Percentiles rank a stretch among this genome's conserved stretches.
phyloP scores from a whole-genome alignment of 2,797 vertebrate genomes.

The Echeneis naucrates region DNA sequence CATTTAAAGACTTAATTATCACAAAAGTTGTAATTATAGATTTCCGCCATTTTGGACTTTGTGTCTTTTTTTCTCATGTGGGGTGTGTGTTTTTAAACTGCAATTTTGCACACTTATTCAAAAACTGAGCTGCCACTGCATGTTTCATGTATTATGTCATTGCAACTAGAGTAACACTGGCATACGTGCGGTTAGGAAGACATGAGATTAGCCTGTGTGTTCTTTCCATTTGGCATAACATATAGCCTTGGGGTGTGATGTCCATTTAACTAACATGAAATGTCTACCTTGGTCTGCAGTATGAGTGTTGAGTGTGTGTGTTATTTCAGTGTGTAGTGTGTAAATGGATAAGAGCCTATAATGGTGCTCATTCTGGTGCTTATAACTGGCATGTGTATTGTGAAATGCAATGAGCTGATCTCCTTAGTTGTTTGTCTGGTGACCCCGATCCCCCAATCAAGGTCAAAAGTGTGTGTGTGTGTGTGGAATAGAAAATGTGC shows the following conservation, averaged over 20 bases:
- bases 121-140: background rate
- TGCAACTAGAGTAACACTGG: no score
- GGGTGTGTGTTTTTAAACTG: constrained; percentile 15
- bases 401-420: constrained; percentile 56
- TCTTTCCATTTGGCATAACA: constrained; percentile 24
- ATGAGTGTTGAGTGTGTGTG: background rate
- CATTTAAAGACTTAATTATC: constrained; percentile 27
- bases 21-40: constrained; percentile 39
- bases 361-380: constrained; percentile 7
- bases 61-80: no score
- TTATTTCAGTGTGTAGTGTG: no score
- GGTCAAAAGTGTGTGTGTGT: constrained; percentile 24
- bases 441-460: constrained; percentile 62
- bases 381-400: constrained; percentile 17
- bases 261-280: constrained; percentile 25
- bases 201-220: constrained; percentile 36
- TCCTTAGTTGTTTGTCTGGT: constrained; percentile 62
- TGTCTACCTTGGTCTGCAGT: background rate
- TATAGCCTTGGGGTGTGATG: constrained; percentile 46
- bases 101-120: background rate
- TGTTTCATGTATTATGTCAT: no score
- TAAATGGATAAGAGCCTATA: constrained; percentile 21
- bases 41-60: background rate
- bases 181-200: constrained; percentile 15
- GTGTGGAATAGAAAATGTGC: constrained; percentile 21